Percentiles rank a stretch among this genome's conserved stretches.
Conservation (phyloP, 2,888 invertebrate genomes). For the Danaus chrysippus region DNA sequence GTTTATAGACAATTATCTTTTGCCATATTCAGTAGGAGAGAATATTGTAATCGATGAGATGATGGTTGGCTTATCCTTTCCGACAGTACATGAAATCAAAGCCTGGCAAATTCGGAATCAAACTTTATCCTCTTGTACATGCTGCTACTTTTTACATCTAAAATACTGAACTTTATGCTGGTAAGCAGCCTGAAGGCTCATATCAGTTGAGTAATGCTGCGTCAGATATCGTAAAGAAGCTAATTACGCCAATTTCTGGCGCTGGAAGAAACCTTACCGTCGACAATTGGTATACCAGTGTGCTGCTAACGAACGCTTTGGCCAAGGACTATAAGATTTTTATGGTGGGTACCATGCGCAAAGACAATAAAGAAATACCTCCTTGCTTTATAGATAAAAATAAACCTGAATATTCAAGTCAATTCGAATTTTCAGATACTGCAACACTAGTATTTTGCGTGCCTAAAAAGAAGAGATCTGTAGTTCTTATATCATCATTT, state of each 20-base stretch:
- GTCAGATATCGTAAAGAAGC: conserved; percentile 36
- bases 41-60: conserved; percentile 36
- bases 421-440: conserved; percentile 23
- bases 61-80: conserved; percentile 31
- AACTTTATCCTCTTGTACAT: conserved; percentile 30
- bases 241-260: conserved; percentile 37
- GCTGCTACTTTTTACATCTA: conserved; percentile 35
- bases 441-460: conserved; percentile 35
- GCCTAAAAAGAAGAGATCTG: conserved; percentile 34
- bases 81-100: conserved; percentile 28
- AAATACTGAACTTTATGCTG: too few species aligned
- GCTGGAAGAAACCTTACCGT: conserved; percentile 38
- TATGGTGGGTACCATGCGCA: conserved; percentile 31
- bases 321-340: conserved; percentile 29
- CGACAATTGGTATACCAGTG: conserved; percentile 40
- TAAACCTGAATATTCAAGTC: conserved; percentile 23
- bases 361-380: conserved; percentile 28
- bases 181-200: conserved; percentile 37
- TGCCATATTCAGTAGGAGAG: conserved; percentile 27
- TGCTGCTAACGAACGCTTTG: conserved; percentile 35
- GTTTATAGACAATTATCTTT: conserved; percentile 32
- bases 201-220: conserved; percentile 36
- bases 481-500: conserved; percentile 30
- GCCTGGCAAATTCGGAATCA: conserved; percentile 18
- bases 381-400: conserved; percentile 26